Base-by-base conservation (phyloP, 2,113 vertebrate genomes). In the Bagarius yarrelli region DNA sequence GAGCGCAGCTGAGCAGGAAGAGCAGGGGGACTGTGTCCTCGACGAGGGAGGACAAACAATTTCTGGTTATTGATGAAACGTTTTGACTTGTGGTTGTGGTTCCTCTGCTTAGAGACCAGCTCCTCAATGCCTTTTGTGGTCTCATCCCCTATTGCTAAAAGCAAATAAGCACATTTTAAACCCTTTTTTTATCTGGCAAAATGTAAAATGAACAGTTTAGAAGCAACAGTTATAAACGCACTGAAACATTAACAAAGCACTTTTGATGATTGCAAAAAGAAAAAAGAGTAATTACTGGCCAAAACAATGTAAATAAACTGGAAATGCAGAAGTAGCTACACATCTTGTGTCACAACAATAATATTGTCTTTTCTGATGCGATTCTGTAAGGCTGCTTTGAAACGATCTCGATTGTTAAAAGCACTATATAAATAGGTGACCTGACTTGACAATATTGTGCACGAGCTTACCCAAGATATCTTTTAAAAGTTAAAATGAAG, bases 91-190 rank as follows among this genome's bases (percentile, higher is more conserved):
- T 15, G 0, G 79, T 83, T 91, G 2, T 81, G 55, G 3, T 3
- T 88, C 32, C 83, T 94, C 90, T 98, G 96, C 63, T 83, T 93
- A 80, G 95, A 90, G 50, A 99, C 93, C 76, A 98, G 90, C 64
- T 85, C 87, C 83, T 94, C 91, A 1, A 98, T 94, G 4, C 83
- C 88, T 88, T 82, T 93, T 4, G 96, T 98, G 50, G 86, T 88
- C 74, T 97, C 93, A 79, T 95, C 91, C 23, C 93, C 87, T 83
- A 98, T 84, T 70, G 92, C 97, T 98, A 82, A 5, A 36, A 73
- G 52, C 1, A 56, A 25, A 0, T 74, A 19, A 40, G 21, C 25
- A 74, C 18, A 71, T 71, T 52, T 71, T 47, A 1, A 70, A 23
- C 13, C 14, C 19, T 2, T 36, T 30, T 12, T 1, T 8, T 32